phyloP scores from a whole-genome alignment of 2,888 invertebrate species.

The Sarcophaga rosellei region DNA sequence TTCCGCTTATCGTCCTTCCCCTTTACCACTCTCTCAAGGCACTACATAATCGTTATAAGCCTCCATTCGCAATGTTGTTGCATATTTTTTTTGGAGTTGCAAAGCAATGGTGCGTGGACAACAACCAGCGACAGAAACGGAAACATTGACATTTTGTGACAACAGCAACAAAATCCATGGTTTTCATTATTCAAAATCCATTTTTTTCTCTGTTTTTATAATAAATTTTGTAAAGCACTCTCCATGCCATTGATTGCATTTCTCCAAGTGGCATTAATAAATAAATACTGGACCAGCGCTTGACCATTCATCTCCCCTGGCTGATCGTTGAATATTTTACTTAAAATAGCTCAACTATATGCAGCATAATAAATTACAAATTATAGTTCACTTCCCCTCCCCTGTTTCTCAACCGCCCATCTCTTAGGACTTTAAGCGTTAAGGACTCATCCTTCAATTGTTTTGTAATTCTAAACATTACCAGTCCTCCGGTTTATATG shows the following conservation, averaged over 20 bases:
- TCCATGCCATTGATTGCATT: background rate
- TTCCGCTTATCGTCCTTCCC: constrained; percentile 70
- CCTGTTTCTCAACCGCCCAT: background rate
- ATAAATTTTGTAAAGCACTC: too few species aligned
- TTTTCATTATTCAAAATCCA: constrained; percentile 19
- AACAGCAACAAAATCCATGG: constrained; percentile 34
- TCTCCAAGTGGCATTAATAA: constrained; percentile 15
- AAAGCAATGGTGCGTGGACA: constrained; percentile 47
- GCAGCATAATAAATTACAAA: constrained; percentile 40
- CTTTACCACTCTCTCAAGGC: background rate
- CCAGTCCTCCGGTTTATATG: background rate
- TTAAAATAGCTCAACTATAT: constrained; percentile 44
- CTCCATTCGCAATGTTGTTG: constrained; percentile 2
- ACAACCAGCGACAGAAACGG: constrained; percentile 60
- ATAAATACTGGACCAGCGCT: constrained; percentile 1
- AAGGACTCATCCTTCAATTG: too few species aligned
- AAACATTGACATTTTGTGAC: constrained; percentile 63
- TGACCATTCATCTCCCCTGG: background rate
- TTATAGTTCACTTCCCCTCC: constrained; percentile 16
- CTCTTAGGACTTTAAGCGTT: too few species aligned
- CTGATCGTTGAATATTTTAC: background rate
- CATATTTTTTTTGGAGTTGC: constrained; percentile 2
- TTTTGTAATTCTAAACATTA: too few species aligned
- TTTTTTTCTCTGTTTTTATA: too few species aligned
- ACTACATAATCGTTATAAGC: constrained; percentile 9